A percentile compares a stretch with the other conserved stretches of the same genome.
These are phyloP conservation scores for Brachypodius melanocephalos DNA, from an alignment of 2,113 vertebrate genomes.

Conservation along the genomic window DNA sequence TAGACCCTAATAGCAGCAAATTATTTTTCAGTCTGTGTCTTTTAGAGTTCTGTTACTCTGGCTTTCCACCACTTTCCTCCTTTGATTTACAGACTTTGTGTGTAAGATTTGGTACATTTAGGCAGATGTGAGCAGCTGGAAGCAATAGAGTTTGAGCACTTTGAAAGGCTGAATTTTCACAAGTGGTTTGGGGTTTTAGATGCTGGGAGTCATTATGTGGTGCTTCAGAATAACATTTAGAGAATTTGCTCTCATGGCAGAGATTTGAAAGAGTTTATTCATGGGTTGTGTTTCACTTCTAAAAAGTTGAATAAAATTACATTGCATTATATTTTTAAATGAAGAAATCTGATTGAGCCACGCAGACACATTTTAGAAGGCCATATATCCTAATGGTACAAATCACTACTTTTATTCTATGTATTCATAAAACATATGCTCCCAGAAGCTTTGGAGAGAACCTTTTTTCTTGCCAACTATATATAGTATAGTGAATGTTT, in stretches of 20 bases:
- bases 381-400: conserved; percentile 56
- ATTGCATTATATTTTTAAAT: conserved; percentile 59
- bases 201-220: conserved; percentile 64
- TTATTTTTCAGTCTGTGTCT: conserved; percentile 7
- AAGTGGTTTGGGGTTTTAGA: conserved; percentile 67
- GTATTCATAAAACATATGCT: conserved; percentile 48
- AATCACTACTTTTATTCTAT: conserved; percentile 55
- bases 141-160: conserved; percentile 64
- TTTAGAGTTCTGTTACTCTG: conserved; percentile 10
- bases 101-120: conserved; percentile 32
- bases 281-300: conserved; percentile 64
- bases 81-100: conserved; percentile 56
- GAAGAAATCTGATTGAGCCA: conserved; percentile 53
- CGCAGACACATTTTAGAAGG: conserved; percentile 40
- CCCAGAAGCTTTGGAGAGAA: conserved; percentile 27
- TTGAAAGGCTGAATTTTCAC: conserved; percentile 71
- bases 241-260: conserved; percentile 63
- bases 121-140: conserved; percentile 71
- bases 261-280: conserved; percentile 70
- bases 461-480: conserved; percentile 21
- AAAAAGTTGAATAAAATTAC: conserved; percentile 66
- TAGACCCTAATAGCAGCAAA: conserved; percentile 29
- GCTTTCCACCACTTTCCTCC: background rate
- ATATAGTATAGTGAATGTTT: background rate
- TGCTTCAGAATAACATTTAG: conserved; percentile 70